Evolutionary conservation across 2,888 invertebrate genomes (phyloP).

Genomic region (Tipula vernalis): DNA sequence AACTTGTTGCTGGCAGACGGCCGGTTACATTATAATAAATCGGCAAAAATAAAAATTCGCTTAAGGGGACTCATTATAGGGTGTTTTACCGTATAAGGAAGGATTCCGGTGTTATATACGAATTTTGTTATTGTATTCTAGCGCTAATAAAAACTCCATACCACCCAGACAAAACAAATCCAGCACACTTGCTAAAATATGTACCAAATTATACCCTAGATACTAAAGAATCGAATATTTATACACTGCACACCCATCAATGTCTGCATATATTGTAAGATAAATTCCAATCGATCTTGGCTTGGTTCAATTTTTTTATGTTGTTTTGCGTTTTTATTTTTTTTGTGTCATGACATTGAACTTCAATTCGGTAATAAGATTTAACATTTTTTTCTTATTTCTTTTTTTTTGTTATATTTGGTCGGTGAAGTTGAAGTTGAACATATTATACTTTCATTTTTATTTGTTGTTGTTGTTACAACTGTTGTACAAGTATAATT

Average conservation of each 20-base stretch:
- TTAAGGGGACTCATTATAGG: too few species aligned
- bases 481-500: neutral
- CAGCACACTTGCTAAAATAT: too few species aligned
- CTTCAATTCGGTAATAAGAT: neutral
- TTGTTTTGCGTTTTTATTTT: neutral
- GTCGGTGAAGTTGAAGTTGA: constrained; percentile 4
- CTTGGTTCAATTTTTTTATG: neutral
- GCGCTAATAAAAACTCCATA: too few species aligned
- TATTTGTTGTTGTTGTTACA: neutral
- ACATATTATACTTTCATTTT: neutral
- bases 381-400: neutral
- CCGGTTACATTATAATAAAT: too few species aligned
- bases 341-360: neutral
- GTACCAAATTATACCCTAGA: too few species aligned
- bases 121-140: too few species aligned
- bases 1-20: too few species aligned
- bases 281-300: neutral
- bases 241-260: neutral
- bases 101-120: too few species aligned
- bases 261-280: neutral
- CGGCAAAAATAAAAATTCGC: too few species aligned
- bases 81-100: too few species aligned
- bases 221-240: too few species aligned
- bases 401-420: neutral
- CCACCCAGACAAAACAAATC: too few species aligned